phyloP scores from a whole-genome alignment of 2,113 vertebrate species.

The Pseudorhombus dupliciocellatus region DNA sequence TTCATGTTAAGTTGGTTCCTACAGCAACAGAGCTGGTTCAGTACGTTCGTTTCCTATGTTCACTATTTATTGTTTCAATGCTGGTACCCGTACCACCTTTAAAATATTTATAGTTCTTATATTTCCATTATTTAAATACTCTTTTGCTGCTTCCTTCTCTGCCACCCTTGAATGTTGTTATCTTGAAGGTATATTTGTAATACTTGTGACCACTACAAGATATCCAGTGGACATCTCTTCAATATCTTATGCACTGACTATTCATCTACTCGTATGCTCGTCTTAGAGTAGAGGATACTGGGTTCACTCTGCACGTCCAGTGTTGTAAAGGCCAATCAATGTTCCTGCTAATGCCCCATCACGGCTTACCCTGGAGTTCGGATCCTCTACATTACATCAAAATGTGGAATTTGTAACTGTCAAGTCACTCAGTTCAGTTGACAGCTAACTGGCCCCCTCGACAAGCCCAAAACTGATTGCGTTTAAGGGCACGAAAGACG shows the following conservation, averaged over 20 bases:
- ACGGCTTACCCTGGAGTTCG: not conserved
- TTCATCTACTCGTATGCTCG: not conserved
- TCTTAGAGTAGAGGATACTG: not conserved
- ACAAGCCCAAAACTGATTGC: not conserved
- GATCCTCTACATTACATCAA: conserved; percentile 3
- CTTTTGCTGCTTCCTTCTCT: too few relatives aligned
- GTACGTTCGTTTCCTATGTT: too few relatives aligned
- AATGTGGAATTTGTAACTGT: not conserved
- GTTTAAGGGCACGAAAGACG: not conserved
- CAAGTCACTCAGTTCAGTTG: not conserved
- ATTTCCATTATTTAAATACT: too few relatives aligned
- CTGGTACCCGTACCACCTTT: too few relatives aligned
- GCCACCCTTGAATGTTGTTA: too few relatives aligned
- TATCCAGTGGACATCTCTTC: not conserved
- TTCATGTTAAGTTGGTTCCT: conserved; percentile 1
- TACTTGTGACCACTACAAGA: not conserved
- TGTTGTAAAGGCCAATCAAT: conserved; percentile 6
- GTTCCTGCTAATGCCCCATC: not conserved
- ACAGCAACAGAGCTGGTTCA: not conserved
- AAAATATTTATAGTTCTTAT: too few relatives aligned
- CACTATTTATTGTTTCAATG: too few relatives aligned
- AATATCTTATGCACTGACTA: not conserved
- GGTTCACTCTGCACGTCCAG: not conserved
- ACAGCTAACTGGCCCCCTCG: conserved; percentile 5
- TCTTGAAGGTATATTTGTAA: too few relatives aligned